A percentile compares a stretch with the other conserved stretches of the same genome.
Evolutionary conservation across 2,888 invertebrate species (phyloP).

Genomic region (Ectropis crepuscularia): DNA sequence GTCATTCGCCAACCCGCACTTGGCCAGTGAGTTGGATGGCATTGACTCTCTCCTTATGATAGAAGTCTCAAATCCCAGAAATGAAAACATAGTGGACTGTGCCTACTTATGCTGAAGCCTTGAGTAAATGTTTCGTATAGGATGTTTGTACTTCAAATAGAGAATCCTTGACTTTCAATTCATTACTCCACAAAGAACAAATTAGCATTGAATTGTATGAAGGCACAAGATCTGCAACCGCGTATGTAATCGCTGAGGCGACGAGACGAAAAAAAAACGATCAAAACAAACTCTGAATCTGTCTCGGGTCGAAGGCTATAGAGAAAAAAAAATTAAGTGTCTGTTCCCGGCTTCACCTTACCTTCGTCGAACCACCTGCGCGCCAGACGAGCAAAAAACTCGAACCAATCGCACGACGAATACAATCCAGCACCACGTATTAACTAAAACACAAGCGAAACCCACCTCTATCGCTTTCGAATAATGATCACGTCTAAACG

Average conservation of each 20-base stretch:
- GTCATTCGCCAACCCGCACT: too few species aligned
- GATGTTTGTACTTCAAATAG: too few species aligned
- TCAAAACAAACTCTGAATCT: slow-evolving; percentile 65
- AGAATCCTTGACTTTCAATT: neutral
- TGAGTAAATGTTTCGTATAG: too few species aligned
- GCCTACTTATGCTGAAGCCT: too few species aligned
- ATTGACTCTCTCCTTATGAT: too few species aligned
- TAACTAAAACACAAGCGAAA: slow-evolving; percentile 27
- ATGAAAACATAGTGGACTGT: too few species aligned
- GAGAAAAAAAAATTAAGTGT: slow-evolving; percentile 60
- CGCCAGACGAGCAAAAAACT: slow-evolving; percentile 75
- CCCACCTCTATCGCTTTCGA: slow-evolving; percentile 29
- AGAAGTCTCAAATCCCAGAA: too few species aligned
- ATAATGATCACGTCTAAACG: slow-evolving; percentile 13
- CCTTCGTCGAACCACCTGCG: slow-evolving; percentile 67
- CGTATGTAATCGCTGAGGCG: slow-evolving; percentile 43
- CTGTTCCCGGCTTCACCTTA: slow-evolving; percentile 53
- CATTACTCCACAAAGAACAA: neutral
- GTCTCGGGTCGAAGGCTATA: slow-evolving; percentile 59
- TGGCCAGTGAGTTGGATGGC: too few species aligned
- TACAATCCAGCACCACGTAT: slow-evolving; percentile 37
- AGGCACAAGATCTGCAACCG: slow-evolving; percentile 8
- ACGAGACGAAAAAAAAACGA: slow-evolving; percentile 62
- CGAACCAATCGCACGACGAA: slow-evolving; percentile 54
- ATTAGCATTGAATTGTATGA: slow-evolving; percentile 4